Evolutionary conservation across 2,888 invertebrate genomes (phyloP), one percentile per base, ranked within the genome.

Genomic region (Rotaria sp.): DNA sequence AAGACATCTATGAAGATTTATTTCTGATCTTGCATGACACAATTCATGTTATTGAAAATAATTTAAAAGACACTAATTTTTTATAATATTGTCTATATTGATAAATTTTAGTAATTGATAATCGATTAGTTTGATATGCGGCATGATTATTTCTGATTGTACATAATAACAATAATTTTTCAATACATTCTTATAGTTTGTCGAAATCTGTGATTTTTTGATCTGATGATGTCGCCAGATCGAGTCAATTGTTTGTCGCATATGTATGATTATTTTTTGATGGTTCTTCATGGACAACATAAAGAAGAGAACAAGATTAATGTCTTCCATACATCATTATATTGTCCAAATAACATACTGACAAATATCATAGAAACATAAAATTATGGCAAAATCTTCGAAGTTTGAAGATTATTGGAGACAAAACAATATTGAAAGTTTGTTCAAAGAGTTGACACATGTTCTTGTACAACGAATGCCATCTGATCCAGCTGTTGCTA

Each of bases 381-480:
- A n/a, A n/a, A 30, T 18, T 5, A 67, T 67, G 67, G 67, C 67
- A 7, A 67, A 38, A 35, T 35, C 67, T 15, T 67, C 80, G 0
- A 80, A 45, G n/a, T 1, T 45, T 26, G 80, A 80, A 45, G 80
- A 80, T 45, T 80, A 80, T 45, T 80, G 80, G 80, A 26, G n/a
- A 80, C 41, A 80, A 45, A 10, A 80, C n/a, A 80, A 80, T 80
- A 15, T 80, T n/a, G 80, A 80, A 41, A n/a, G 45, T 45, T 26
- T 80, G 8, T 45, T 80, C 10, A 41, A 45, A 80, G 80, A 80
- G 11, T 15, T 80, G 1, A 80, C 80, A 80, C 80, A 45, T n/a
- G 15, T 13, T 11, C 45, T 80, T 13, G 41, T 35, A 41, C 80
- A 80, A 80, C 24, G 18, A 45, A 80, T 80, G 80, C 80, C 80